Evolutionary conservation across 2,797 vertebrate genomes (phyloP), one percentile per base, ranked within the genome.

Genomic region (Chelidonichthys spinosus): DNA sequence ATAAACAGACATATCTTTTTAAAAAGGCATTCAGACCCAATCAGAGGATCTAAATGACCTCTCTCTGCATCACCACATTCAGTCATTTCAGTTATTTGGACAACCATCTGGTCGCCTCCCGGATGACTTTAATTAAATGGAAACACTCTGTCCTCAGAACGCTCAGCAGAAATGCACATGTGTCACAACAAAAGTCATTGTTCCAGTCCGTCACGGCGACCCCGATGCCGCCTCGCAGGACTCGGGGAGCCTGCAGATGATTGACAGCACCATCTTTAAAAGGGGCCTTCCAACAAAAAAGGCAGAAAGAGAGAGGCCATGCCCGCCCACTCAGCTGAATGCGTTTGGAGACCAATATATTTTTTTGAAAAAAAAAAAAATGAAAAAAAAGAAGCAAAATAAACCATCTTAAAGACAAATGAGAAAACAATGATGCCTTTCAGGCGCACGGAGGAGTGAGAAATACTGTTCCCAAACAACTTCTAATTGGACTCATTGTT

Each of bases 121-220:
- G 60, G 36, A 75, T 83, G 55, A 63, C 84, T 85, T 85, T 74
- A 88, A 90, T 89, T 79, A 84, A 86, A 80, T 72, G 49, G 40
- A 42, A 64, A 74, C 49, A 65, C 64, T 47, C 47, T 68, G 80
- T 79, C 83, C 72, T 62, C 74, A 64, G 63, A 81, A 54, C 1
- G 53, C 65, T 77, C 75, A 60, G 62, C 77, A 82, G 68, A 82
- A 81, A 85, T 11, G 76, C 74, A 76, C 62, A 71, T 68, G 85
- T 69, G 86, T 81, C 94, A 95, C 95, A 92, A 95, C 78, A 95
- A 93, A 96, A 95, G 95, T 96, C 95, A 96, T 96, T 96, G 89
- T 90, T 87, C 77, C 44, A 9, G 72, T 69, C 68, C 60, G 78
- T 85, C 76, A 14, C 66, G 59, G 76, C 81, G 70, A 74, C 63